phyloP scores from a whole-genome alignment of 2,888 invertebrate genomes.

The Myopa testacea region DNA sequence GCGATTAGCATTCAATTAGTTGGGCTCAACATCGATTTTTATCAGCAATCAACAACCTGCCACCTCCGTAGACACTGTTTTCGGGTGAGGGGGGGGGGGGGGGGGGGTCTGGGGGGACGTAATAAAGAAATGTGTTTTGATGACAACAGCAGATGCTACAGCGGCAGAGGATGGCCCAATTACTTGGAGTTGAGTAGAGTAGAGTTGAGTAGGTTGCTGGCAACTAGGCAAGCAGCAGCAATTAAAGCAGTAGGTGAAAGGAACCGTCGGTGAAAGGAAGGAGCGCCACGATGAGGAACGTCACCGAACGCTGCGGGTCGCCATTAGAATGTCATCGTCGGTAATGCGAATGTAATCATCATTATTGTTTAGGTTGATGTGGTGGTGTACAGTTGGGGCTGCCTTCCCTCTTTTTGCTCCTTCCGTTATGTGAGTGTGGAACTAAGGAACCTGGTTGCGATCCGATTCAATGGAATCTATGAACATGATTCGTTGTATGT shows the following conservation, averaged over 20 bases:
- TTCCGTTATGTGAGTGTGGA: too few relatives aligned
- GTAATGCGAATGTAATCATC: constrained; percentile 2
- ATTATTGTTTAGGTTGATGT: not conserved
- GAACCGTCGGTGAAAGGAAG: constrained; percentile 43
- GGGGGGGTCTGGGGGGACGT: not conserved
- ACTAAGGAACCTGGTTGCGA: too few relatives aligned
- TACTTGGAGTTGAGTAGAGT: constrained; percentile 59
- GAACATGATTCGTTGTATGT: too few relatives aligned
- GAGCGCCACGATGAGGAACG: not conserved
- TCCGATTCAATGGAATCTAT: too few relatives aligned
- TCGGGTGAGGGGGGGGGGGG: too few relatives aligned
- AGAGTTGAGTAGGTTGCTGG: not conserved
- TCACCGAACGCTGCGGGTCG: not conserved
- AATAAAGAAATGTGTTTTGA: constrained; percentile 53
- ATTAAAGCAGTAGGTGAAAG: not conserved
- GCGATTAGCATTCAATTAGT: constrained; percentile 64
- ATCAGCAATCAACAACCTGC: constrained; percentile 44
- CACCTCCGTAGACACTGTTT: constrained; percentile 9
- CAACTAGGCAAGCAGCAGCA: not conserved
- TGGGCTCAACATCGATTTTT: constrained; percentile 47
- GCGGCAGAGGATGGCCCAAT: constrained; percentile 68
- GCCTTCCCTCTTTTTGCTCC: too few relatives aligned
- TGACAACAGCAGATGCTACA: constrained; percentile 68
- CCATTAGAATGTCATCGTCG: not conserved
- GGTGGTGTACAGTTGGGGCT: too few relatives aligned